Base-by-base conservation (phyloP, 2,797 vertebrate genomes). In the Brotula barbata region DNA sequence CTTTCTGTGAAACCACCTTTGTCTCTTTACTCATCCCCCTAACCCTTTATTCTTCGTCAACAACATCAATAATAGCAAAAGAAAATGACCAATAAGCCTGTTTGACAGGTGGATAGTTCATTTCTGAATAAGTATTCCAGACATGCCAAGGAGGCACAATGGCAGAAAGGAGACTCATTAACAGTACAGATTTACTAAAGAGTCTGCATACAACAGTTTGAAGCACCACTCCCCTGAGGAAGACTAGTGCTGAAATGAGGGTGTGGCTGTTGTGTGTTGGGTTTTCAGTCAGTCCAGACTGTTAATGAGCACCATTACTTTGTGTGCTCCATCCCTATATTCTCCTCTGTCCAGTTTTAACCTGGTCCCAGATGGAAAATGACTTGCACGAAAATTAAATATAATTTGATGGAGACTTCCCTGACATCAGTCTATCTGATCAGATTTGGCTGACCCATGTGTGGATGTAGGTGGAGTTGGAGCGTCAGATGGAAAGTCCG, bases 1-100 rank as follows among this genome's bases (percentile, higher is more conserved):
- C 85, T 85, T 76, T 81, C 56, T 42, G 54, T 10, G 45, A 73
- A 77, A 78, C 70, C 58, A 56, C 69, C 55, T 78, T 63, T 84
- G 59, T 74, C 70, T 68, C 70, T 72, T 73, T 51, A 67, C 59
- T 73, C 44, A 56, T 77, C 16, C 19, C 53, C 50, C 23, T 52
- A 22, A 68, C 56, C 37, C 19, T 52, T 48, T 16, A 41, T 66
- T 47, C 34, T 56, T 55, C 44, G 15, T 39, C 15, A 22, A 16
- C 47, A 60, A 60, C 65, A 43, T 59, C 20, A n/a, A 34, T 54
- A 22, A 23, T 31, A 47, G 41, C 19, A 37, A 47, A 22, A 40
- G 56, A 42, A 73, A 62, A 57, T 70, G 13, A 52, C 47, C 40
- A 16, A 25, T 16, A 17, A 7, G 15, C 7, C 51, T 47, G 50